Conservation (phyloP, 2,888 invertebrate species). For the Aelia acuminata region DNA sequence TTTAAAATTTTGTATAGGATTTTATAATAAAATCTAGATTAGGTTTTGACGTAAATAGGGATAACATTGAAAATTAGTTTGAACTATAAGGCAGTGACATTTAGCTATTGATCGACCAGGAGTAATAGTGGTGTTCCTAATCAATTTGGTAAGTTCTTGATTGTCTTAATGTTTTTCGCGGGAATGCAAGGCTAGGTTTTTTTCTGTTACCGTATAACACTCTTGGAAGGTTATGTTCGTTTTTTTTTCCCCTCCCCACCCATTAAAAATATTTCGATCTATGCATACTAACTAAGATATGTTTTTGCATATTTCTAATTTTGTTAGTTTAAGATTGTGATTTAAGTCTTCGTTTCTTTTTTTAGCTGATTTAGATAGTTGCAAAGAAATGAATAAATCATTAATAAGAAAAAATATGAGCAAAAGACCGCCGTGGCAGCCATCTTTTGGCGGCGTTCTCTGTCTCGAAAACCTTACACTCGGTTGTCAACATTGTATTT, state of each 20-base stretch:
- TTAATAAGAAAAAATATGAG: conserved; percentile 18
- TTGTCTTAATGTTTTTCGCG: conserved; percentile 35
- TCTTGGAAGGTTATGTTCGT: conserved; percentile 51
- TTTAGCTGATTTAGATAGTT: not conserved
- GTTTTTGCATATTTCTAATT: conserved; percentile 1
- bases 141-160: conserved; percentile 2
- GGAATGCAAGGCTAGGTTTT: conserved; percentile 43
- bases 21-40: not conserved
- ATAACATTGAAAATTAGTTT: conserved; percentile 22
- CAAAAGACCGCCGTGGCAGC: conserved; percentile 50
- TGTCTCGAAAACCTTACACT: conserved; percentile 23
- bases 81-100: conserved; percentile 21
- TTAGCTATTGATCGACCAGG: conserved; percentile 10
- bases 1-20: not conserved
- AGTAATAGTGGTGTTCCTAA: conserved; percentile 19
- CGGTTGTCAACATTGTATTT: conserved; percentile 32
- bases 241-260: conserved; percentile 44
- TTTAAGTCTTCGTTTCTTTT: not conserved
- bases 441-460: conserved; percentile 58
- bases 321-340: not conserved
- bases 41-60: not conserved
- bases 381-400: not conserved
- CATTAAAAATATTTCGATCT: conserved; percentile 20
- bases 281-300: conserved; percentile 5
- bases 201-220: conserved; percentile 53